Percentiles rank a stretch among this genome's conserved stretches.
phyloP scores from a whole-genome alignment of 2,888 invertebrate species.

The Dyspetes luteomarginatus region DNA sequence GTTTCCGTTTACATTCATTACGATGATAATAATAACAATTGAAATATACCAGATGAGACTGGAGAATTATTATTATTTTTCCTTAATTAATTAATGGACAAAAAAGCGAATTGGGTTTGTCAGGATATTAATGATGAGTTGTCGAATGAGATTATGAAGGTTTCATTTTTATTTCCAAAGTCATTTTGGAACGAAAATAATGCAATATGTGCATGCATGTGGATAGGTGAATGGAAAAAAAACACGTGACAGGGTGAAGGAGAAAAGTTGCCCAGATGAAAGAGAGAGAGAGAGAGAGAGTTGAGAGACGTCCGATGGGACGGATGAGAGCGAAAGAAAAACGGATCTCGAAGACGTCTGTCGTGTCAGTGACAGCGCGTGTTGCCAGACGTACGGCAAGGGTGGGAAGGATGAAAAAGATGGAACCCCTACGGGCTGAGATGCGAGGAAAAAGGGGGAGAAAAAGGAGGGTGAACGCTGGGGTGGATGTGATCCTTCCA shows the following conservation, averaged over 20 bases:
- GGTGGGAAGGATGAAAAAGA: conserved; percentile 64
- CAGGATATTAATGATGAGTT: too few relatives aligned
- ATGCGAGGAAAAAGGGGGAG: conserved; percentile 52
- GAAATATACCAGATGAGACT: too few relatives aligned
- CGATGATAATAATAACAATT: too few relatives aligned
- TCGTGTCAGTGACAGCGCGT: conserved; percentile 65
- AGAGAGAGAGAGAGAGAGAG: conserved; percentile 7
- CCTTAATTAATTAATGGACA: too few relatives aligned
- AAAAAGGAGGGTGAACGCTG: conserved; percentile 66
- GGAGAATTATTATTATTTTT: too few relatives aligned
- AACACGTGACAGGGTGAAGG: conserved; percentile 56
- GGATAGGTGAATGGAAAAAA: conserved; percentile 35
- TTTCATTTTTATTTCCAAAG: not conserved
- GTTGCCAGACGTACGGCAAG: conserved; percentile 47
- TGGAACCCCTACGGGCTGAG: conserved; percentile 48
- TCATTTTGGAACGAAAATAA: not conserved
- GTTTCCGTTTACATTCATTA: too few relatives aligned
- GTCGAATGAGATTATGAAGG: too few relatives aligned
- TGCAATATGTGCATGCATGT: not conserved
- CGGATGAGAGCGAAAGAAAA: conserved; percentile 72
- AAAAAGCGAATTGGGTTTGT: too few relatives aligned
- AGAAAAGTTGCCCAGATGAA: conserved; percentile 30
- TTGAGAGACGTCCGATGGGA: conserved; percentile 53
- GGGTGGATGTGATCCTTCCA: conserved; percentile 42
- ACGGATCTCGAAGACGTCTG: conserved; percentile 72